These are phyloP conservation scores for Hephaestus fuliginosus DNA, from an alignment of 2,797 vertebrate genomes.

Conservation along the genomic window DNA sequence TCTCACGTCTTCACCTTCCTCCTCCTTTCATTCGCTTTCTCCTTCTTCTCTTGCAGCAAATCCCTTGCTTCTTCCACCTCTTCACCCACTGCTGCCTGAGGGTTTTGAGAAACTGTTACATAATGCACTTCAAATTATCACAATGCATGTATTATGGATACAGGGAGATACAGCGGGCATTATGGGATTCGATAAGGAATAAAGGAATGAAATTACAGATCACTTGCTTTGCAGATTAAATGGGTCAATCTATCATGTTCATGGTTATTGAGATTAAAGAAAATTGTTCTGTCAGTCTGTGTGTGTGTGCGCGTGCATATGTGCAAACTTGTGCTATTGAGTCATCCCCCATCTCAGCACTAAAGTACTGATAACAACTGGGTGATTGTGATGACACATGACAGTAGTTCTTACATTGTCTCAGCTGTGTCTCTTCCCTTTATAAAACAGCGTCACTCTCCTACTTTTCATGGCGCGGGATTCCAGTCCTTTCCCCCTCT, in stretches of 20 bases:
- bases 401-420: conserved; percentile 73
- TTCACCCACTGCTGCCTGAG: conserved; percentile 71
- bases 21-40: conserved; percentile 53
- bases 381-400: conserved; percentile 79
- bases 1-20: conserved; percentile 59
- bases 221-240: conserved; percentile 66
- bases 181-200: conserved; percentile 61
- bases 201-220: conserved; percentile 62
- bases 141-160: conserved; percentile 74
- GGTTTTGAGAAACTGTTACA: conserved; percentile 77
- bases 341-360: conserved; percentile 66
- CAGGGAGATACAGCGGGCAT: conserved; percentile 43
- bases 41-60: conserved; percentile 61
- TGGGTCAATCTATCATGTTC: conserved; percentile 65
- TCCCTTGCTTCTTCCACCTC: conserved; percentile 71
- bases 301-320: conserved; percentile 13
- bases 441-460: conserved; percentile 52
- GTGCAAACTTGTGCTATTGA: conserved; percentile 66
- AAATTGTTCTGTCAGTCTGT: conserved; percentile 56
- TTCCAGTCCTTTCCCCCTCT: conserved; percentile 38
- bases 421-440: conserved; percentile 48
- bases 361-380: conserved; percentile 71
- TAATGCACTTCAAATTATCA: conserved; percentile 80
- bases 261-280: conserved; percentile 65
- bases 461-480: conserved; percentile 41